These are phyloP conservation scores for Corydoras maculifer DNA, from an alignment of 2,113 vertebrate genomes.

Conservation along the genomic window DNA sequence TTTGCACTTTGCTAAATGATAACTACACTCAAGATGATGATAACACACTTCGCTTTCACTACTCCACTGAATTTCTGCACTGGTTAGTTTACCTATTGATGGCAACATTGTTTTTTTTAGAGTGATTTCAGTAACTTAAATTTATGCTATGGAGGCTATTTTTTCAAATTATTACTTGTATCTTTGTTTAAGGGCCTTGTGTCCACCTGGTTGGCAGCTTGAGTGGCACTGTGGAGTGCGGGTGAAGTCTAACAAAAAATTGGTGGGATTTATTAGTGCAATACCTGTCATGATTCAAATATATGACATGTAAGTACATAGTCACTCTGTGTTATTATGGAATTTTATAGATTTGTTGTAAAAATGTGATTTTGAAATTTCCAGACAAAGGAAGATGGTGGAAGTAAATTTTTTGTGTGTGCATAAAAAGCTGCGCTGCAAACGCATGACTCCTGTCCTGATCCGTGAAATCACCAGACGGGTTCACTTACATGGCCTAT, in stretches of 20 bases:
- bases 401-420: conserved; percentile 94
- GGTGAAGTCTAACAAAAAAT: conserved; percentile 83
- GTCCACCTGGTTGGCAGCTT: conserved; percentile 82
- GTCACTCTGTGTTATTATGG: no score
- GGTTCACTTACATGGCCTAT: conserved; percentile 81
- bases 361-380: neutral
- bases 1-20: conserved; percentile 84
- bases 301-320: conserved; percentile 79
- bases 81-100: conserved; percentile 67
- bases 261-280: conserved; percentile 93
- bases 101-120: neutral
- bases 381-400: conserved; percentile 86
- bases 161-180: no score
- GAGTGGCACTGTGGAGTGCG: conserved; percentile 92
- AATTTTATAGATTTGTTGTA: neutral
- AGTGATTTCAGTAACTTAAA: neutral
- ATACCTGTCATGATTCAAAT: conserved; percentile 81
- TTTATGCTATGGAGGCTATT: neutral
- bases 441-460: conserved; percentile 87
- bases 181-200: conserved; percentile 72
- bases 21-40: conserved; percentile 93
- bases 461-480: conserved; percentile 88
- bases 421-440: conserved; percentile 91
- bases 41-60: conserved; percentile 86
- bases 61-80: conserved; percentile 81